Evolutionary conservation across 2,113 vertebrate species (phyloP), one percentile per base, ranked within the genome.

Genomic region (Chaetodon trifascialis): DNA sequence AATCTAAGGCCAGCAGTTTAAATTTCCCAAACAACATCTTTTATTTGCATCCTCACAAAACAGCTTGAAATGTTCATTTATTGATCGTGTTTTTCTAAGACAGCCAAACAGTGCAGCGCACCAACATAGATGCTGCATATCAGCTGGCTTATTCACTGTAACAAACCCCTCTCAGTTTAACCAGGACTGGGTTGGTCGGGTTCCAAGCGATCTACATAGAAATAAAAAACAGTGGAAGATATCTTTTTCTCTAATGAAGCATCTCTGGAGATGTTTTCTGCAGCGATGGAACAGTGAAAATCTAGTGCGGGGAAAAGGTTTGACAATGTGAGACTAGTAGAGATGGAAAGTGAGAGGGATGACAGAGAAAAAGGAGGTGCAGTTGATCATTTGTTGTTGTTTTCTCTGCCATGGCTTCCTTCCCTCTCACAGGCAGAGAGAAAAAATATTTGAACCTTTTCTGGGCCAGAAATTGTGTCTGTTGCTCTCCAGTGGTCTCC

Each of bases 381-480:
- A 68, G 77, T 62, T 70, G 55, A 91, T 89, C 80, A 84, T 86
- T 83, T 91, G 56, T 88, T 86, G 71, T 89, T 88, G 82, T 89
- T 88, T 87, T 85, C 54, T 73, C 62, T 73, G 76, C 76, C 76
- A 11, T 40, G 55, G 19, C 17, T 88, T 87, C 78, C 66, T 83
- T 69, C 86, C 36, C 75, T 83, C 68, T 63, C 47, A 68, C 91
- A 63, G 80, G 88, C 21, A 62, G 73, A 86, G 56, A 83, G 83
- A 80, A 80, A 80, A 30, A 79, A 85, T 77, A 86, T 85, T 85
- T 86, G 30, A 90, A 91, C 49, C 77, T 83, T 84, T 86, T 85
- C 76, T 86, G 67, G 81, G 77, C 75, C 73, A 79, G 73, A 77
- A 79, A 82, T 80, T 36, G 77, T 73, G 49, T 90, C 77, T 90